Base-by-base conservation (phyloP, 2,113 vertebrate species). In the Turdus rufiventris region DNA sequence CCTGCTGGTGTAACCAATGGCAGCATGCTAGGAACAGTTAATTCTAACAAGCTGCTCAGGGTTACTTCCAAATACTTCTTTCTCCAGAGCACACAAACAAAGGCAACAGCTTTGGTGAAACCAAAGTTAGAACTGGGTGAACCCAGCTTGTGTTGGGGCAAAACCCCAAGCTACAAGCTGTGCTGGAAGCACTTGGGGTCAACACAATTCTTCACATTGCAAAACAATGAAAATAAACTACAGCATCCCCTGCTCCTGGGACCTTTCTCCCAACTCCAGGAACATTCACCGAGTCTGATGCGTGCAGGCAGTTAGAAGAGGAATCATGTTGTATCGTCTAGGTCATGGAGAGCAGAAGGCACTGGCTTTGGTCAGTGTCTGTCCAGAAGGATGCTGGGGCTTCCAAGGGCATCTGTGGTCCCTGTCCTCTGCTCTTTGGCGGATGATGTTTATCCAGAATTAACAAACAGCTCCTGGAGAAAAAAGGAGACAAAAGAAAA, bases 401-500 rank as follows among this genome's bases (percentile, higher is more conserved):
- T 94, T 91, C 86, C 58, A 67, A 94, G 73, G 73, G 70, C 14
- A 0, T 86, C 91, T 68, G 43, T 94, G 86, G 88, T 96, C 94
- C 86, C 84, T 85, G 86, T 90, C 47, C 45, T 96, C 88, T 91
- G 92, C 72, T 95, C 73, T 92, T 76, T 61, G 47, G 42, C 1
- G 14, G 68, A 71, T 63, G 84, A 79, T 13, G 33, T 74, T 95
- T 96, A 97, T 93, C 91, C 96, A 53, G 94, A 95, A 82, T 97
- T 96, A 80, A 97, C 88, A 61, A 97, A 92, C 72, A 97, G 91
- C 85, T 94, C 96, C 97, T 97, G 75, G 34, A 93, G 40, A 65
- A 79, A 62, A 82, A 92, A 75, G 36, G 38, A 91, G 60, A 95
- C 51, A 96, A 91, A 93, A 78, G 40, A 66, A 84, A 89, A 91